phyloP scores from a whole-genome alignment of 2,113 vertebrate species.

The Thunnus maccoyii region DNA sequence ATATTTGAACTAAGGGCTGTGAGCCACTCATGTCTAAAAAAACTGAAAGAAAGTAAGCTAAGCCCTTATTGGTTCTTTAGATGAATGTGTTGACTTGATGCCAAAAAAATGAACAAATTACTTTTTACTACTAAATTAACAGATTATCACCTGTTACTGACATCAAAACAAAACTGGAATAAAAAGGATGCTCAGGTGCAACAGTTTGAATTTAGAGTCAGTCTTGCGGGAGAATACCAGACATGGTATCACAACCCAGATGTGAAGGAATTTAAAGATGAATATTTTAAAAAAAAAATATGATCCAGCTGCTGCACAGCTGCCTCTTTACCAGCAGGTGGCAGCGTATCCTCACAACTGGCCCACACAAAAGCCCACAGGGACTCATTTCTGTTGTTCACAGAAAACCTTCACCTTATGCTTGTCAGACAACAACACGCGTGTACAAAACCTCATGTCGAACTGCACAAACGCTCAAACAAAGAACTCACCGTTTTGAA shows the following conservation, averaged over 20 bases:
- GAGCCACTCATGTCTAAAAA: neutral
- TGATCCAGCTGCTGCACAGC: slow-evolving; percentile 30
- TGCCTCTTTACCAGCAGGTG: slow-evolving; percentile 65
- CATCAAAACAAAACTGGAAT: neutral
- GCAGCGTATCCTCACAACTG: slow-evolving; percentile 25
- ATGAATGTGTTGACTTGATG: neutral
- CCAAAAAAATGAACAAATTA: neutral
- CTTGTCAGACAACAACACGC: slow-evolving; percentile 6
- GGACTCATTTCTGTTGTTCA: slow-evolving; percentile 6
- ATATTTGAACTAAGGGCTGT: neutral
- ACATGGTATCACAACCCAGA: neutral
- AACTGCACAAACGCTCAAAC: neutral
- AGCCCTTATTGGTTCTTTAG: neutral
- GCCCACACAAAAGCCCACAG: neutral
- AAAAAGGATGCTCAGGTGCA: neutral
- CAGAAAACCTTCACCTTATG: slow-evolving; percentile 13
- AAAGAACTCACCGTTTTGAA: neutral
- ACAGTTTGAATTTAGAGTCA: neutral
- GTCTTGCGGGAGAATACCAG: neutral
- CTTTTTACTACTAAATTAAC: too few species aligned
- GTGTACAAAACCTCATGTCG: neutral
- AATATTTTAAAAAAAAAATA: too few species aligned
- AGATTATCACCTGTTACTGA: neutral
- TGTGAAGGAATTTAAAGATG: too few species aligned
- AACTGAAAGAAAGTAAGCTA: neutral